A percentile compares a stretch with the other conserved stretches of the same genome.
Evolutionary conservation across 2,888 invertebrate species (phyloP).

Genomic region (Nineta flava): DNA sequence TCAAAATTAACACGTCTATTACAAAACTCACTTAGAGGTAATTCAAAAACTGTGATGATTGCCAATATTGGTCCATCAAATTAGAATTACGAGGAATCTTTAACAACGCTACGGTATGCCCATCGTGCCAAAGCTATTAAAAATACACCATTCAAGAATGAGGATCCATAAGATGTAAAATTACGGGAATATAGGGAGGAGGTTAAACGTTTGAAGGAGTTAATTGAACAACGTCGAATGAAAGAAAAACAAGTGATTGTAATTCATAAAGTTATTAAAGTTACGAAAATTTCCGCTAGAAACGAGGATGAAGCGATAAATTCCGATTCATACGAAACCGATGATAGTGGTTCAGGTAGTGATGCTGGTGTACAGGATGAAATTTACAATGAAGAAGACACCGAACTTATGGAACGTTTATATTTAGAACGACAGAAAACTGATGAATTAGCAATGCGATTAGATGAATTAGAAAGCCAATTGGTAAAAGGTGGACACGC

Average conservation of each 20-base stretch:
- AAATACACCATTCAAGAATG: constrained; percentile 96
- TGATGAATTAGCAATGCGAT: constrained; percentile 60
- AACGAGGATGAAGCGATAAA: constrained; percentile 28
- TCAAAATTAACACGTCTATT: constrained; percentile 90
- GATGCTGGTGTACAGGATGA: constrained; percentile 27
- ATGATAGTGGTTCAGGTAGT: constrained; percentile 20
- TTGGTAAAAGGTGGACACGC: constrained; percentile 91
- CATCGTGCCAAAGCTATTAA: constrained; percentile 97
- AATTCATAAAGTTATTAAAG: constrained; percentile 25
- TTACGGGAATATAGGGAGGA: constrained; percentile 90
- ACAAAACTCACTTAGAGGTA: constrained; percentile 96
- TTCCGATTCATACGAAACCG: constrained; percentile 14
- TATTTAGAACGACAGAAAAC: constrained; percentile 42
- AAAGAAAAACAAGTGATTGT: constrained; percentile 24
- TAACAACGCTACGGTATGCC: constrained; percentile 92
- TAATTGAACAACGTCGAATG: constrained; percentile 16
- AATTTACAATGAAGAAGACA: constrained; percentile 23
- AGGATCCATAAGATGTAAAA: constrained; percentile 97
- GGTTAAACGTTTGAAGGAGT: constrained; percentile 48
- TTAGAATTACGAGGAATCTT: constrained; percentile 94
- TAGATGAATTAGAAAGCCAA: constrained; percentile 69
- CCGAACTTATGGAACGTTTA: constrained; percentile 23
- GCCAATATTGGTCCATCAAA: constrained; percentile 97
- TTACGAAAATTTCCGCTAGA: constrained; percentile 12
- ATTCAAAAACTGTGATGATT: constrained; percentile 98